phyloP scores from a whole-genome alignment of 2,888 invertebrate genomes.

The Archips xylosteana region DNA sequence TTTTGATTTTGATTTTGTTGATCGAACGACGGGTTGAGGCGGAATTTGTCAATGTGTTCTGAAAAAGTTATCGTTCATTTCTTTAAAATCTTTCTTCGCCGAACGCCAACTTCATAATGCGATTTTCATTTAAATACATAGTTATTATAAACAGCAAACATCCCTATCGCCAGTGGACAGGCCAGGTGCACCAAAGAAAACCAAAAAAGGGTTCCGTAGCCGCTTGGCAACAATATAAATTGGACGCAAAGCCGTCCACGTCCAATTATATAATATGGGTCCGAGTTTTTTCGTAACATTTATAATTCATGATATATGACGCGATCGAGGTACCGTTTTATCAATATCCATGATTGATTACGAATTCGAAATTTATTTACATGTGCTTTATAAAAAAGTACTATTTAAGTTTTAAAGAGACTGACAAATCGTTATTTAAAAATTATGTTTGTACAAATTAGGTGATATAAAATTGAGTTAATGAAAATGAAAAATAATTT shows the following conservation, averaged over 20 bases:
- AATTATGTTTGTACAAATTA: too few species aligned
- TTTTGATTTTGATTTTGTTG: too few species aligned
- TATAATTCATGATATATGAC: background rate
- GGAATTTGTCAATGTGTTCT: too few species aligned
- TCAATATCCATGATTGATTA: background rate
- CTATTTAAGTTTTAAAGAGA: background rate
- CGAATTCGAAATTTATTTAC: background rate
- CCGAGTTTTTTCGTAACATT: slow-evolving; percentile 28
- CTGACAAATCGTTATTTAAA: too few species aligned
- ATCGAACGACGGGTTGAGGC: too few species aligned
- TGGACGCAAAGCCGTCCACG: slow-evolving; percentile 20
- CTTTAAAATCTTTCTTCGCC: too few species aligned
- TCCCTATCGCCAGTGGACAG: slow-evolving; percentile 15
- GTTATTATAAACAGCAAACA: background rate
- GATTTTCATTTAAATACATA: too few species aligned
- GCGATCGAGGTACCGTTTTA: slow-evolving; percentile 9
- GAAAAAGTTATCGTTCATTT: too few species aligned
- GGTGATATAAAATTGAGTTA: too few species aligned
- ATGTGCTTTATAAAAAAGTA: background rate
- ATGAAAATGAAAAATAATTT: too few species aligned
- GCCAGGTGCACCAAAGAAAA: slow-evolving; percentile 7
- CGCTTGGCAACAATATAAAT: slow-evolving; percentile 29
- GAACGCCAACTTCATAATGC: too few species aligned
- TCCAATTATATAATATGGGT: slow-evolving; percentile 35
- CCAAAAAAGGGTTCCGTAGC: slow-evolving; percentile 23